Conservation (phyloP, 2,113 vertebrate species). For the Cathartes aura region DNA sequence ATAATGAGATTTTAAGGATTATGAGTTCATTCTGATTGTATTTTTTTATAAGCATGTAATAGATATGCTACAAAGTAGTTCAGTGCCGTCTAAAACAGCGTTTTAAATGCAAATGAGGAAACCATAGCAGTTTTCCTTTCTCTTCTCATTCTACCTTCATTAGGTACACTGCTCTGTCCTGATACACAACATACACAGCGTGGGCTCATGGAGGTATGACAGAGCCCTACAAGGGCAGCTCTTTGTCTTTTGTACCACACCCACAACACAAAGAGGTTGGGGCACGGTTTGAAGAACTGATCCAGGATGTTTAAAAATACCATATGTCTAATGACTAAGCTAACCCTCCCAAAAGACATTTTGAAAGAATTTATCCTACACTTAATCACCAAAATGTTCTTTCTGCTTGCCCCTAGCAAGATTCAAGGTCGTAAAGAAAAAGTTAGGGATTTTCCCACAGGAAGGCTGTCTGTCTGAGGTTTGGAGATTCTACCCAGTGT, state of each 20-base stretch:
- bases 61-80: slow-evolving; percentile 24
- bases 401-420: background rate
- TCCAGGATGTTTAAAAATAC: slow-evolving; percentile 38
- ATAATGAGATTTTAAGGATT: slow-evolving; percentile 4
- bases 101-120: background rate
- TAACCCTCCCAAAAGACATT: background rate
- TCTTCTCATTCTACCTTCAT: background rate
- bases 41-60: slow-evolving; percentile 12
- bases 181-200: rapidly evolving
- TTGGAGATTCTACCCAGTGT: background rate
- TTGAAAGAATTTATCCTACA: slow-evolving; percentile 6
- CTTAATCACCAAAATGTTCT: background rate
- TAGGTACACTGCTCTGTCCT: background rate
- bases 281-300: background rate
- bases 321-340: background rate
- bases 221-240: background rate
- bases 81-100: slow-evolving; percentile 15
- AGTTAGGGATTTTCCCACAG: slow-evolving; percentile 27
- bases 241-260: background rate
- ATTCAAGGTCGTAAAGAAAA: background rate
- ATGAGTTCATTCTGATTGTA: background rate
- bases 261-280: background rate
- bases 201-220: background rate
- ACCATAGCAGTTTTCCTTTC: background rate
- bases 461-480: background rate